Conservation (phyloP, 2,113 vertebrate genomes). For the Ameiurus melas region DNA sequence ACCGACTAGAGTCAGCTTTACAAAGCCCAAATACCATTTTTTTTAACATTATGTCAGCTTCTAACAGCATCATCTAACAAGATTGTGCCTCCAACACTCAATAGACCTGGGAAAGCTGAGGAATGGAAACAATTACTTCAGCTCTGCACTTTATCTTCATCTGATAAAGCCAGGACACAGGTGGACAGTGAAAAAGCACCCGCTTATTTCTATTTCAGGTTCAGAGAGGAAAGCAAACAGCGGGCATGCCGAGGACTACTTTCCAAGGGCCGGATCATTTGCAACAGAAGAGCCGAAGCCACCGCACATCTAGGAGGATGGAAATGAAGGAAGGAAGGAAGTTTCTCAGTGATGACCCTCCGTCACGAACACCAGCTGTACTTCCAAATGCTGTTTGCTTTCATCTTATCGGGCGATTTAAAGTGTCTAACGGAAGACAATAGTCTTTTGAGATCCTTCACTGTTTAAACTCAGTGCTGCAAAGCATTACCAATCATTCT, state of each 20-base stretch:
- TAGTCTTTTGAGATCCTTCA: neutral
- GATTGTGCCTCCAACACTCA: neutral
- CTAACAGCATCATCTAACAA: neutral
- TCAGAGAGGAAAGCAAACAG: neutral
- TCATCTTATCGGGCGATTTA: neutral
- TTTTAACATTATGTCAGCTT: neutral
- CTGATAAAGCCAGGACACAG: slow-evolving; percentile 15
- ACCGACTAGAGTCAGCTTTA: neutral
- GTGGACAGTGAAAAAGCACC: slow-evolving; percentile 22
- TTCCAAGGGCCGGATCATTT: slow-evolving; percentile 42
- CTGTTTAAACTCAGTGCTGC: neutral
- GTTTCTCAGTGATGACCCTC: slow-evolving; percentile 35
- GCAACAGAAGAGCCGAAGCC: slow-evolving; percentile 18
- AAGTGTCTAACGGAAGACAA: too few relatives aligned
- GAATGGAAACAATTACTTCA: slow-evolving; percentile 33
- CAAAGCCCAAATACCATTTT: neutral
- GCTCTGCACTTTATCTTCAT: slow-evolving; percentile 21
- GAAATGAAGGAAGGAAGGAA: slow-evolving; percentile 35
- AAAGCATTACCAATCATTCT: neutral
- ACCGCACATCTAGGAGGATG: slow-evolving; percentile 9
- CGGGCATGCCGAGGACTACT: neutral
- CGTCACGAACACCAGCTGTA: slow-evolving; percentile 43
- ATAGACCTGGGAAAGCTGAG: neutral
- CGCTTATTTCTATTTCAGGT: slow-evolving; percentile 38
- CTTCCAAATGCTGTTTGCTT: neutral